These are phyloP conservation scores for Scaptomyza hsui DNA, from an alignment of 1,140 invertebrate genomes.

Conservation along the genomic window DNA sequence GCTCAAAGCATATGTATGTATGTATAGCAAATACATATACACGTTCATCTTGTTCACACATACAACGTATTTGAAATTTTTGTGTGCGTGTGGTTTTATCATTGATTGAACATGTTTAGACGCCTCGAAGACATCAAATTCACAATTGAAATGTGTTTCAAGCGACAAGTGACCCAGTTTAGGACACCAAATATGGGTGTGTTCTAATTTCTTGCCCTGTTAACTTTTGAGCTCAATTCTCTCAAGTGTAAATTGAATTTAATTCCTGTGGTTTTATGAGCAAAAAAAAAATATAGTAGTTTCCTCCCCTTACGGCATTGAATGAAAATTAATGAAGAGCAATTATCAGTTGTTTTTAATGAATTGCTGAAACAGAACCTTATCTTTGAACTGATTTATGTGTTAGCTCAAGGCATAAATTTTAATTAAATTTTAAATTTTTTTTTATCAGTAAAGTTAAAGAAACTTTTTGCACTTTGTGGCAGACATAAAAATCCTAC, in stretches of 20 bases:
- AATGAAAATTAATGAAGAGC: constrained; percentile 23
- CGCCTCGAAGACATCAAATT: constrained; percentile 68
- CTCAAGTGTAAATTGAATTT: constrained; percentile 55
- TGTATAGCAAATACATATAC: constrained; percentile 20
- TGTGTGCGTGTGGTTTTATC: constrained; percentile 62
- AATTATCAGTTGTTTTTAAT: constrained; percentile 19
- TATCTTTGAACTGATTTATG: constrained; percentile 5
- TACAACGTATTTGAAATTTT: constrained; percentile 26
- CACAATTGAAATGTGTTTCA: constrained; percentile 72
- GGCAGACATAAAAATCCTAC: too few species aligned
- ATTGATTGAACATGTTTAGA: constrained; percentile 68
- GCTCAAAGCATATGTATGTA: constrained; percentile 15
- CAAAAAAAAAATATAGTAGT: constrained; percentile 1
- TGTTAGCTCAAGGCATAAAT: neutral
- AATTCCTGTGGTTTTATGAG: constrained; percentile 22
- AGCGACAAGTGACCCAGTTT: constrained; percentile 46
- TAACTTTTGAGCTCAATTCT: constrained; percentile 34
- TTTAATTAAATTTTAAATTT: too few species aligned
- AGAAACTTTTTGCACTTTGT: too few species aligned
- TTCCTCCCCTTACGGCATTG: neutral
- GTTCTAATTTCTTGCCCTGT: neutral
- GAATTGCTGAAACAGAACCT: too few species aligned
- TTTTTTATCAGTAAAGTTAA: too few species aligned
- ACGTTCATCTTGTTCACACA: constrained; percentile 21
- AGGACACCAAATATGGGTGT: constrained; percentile 5